These are phyloP conservation scores for Urocynchramus pylzowi DNA, from an alignment of 2,113 vertebrate genomes.

Conservation along the genomic window DNA sequence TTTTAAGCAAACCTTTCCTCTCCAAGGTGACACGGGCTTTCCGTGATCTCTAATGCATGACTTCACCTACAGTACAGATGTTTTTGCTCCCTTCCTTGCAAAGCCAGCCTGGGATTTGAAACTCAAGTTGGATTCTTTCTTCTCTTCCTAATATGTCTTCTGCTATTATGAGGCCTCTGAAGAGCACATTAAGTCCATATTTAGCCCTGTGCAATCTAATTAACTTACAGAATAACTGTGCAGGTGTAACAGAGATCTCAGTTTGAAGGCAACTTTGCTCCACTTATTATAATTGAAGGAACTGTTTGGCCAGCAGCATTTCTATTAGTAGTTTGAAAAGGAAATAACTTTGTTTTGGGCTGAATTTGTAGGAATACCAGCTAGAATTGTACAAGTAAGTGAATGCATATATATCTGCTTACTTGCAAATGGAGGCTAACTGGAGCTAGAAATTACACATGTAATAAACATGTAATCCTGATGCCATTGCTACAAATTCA, in stretches of 20 bases:
- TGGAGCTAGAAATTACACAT: not conserved
- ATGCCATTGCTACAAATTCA: not conserved
- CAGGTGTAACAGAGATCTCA: slow-evolving; percentile 56
- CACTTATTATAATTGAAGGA: slow-evolving; percentile 27
- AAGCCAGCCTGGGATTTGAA: slow-evolving; percentile 25
- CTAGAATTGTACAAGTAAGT: not conserved
- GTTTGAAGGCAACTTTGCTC: slow-evolving; percentile 35
- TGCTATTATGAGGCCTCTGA: slow-evolving; percentile 23
- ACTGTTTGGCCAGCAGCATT: slow-evolving; percentile 40
- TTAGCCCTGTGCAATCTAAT: slow-evolving; percentile 51
- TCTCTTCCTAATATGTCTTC: not conserved
- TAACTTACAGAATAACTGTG: slow-evolving; percentile 44
- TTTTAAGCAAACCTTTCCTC: not conserved
- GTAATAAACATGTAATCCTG: not conserved
- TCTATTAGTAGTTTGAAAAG: slow-evolving; percentile 23
- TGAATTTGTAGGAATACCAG: not conserved
- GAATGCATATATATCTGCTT: not conserved
- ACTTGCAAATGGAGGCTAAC: not conserved
- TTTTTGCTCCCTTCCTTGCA: not conserved
- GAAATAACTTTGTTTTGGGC: not conserved
- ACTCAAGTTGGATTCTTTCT: slow-evolving; percentile 11
- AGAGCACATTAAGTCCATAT: slow-evolving; percentile 39
- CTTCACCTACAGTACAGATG: not conserved
- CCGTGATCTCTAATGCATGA: not conserved
- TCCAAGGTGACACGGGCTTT: not conserved